phyloP scores from a whole-genome alignment of 2,888 invertebrate species.

The Drosophila emarginata region DNA sequence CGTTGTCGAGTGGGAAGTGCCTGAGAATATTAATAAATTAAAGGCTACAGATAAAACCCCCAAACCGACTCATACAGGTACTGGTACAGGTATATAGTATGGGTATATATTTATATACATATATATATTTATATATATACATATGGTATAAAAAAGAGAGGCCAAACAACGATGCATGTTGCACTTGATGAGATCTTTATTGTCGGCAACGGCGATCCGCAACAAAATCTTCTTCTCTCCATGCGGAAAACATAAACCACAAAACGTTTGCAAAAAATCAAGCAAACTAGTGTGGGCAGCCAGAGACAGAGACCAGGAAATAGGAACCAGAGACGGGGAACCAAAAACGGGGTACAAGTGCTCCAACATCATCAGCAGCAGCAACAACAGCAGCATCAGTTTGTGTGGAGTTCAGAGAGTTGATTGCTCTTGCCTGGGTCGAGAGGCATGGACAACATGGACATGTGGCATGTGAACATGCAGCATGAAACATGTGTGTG shows the following conservation, averaged over 20 bases:
- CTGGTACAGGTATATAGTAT: too few species aligned
- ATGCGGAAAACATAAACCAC: slow-evolving; percentile 59
- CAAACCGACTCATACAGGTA: background rate
- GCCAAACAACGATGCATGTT: slow-evolving; percentile 59
- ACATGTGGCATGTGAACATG: slow-evolving; percentile 15
- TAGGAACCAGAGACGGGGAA: background rate
- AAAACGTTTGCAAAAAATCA: slow-evolving; percentile 23
- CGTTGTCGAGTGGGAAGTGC: slow-evolving; percentile 59
- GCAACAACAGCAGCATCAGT: background rate
- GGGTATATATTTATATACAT: too few species aligned
- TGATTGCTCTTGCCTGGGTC: slow-evolving; percentile 13
- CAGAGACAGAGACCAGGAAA: background rate
- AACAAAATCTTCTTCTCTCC: slow-evolving; percentile 5
- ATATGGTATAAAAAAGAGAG: slow-evolving; percentile 1
- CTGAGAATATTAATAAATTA: slow-evolving; percentile 77
- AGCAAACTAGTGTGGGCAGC: slow-evolving; percentile 14
- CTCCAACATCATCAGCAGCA: background rate
- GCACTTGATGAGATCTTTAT: slow-evolving; percentile 77
- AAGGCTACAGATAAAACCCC: slow-evolving; percentile 68
- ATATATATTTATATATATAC: background rate
- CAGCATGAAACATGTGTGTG: slow-evolving; percentile 18
- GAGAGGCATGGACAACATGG: slow-evolving; percentile 14
- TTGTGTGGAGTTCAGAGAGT: slow-evolving; percentile 14
- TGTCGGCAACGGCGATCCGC: slow-evolving; percentile 46
- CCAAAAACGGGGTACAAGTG: background rate